Conservation (phyloP, 2,113 vertebrate species). For the Electrona antarctica region DNA sequence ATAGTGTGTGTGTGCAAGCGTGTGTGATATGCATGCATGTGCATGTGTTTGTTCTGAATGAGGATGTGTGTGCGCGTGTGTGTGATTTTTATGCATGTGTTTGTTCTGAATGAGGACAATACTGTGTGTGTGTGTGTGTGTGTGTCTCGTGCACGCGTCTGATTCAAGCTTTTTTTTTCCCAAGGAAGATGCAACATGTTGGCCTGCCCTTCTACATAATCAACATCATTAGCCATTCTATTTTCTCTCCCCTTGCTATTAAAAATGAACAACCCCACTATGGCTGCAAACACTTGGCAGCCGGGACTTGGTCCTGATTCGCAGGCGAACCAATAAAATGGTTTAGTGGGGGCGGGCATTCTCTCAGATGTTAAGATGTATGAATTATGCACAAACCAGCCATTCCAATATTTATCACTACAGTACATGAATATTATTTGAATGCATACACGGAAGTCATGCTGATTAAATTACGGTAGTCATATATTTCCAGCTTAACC, state of each 20-base stretch:
- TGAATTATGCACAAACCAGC: constrained; percentile 76
- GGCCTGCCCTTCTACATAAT: constrained; percentile 58
- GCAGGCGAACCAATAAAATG: constrained; percentile 57
- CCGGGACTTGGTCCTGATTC: constrained; percentile 52
- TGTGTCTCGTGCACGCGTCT: constrained; percentile 30
- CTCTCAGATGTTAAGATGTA: constrained; percentile 72
- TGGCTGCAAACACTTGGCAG: constrained; percentile 50
- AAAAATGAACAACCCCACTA: constrained; percentile 66
- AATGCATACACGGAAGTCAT: constrained; percentile 30
- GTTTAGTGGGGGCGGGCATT: constrained; percentile 52
- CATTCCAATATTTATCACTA: constrained; percentile 72
- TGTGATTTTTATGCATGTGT: not conserved
- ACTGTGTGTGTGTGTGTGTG: constrained; percentile 45
- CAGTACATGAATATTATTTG: constrained; percentile 55
- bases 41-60: constrained; percentile 29
- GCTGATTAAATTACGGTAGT: constrained; percentile 17
- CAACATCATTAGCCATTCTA: constrained; percentile 63
- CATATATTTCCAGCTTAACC: constrained; percentile 30
- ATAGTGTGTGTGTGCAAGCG: constrained; percentile 42
- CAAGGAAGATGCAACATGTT: constrained; percentile 58
- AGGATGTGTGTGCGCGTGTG: constrained; percentile 5
- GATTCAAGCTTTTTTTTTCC: constrained; percentile 47
- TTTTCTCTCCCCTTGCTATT: constrained; percentile 56
- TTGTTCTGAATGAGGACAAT: constrained; percentile 33
- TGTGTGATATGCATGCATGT: too few species aligned